Conservation (phyloP, 2,797 vertebrate genomes). For the Erpetoichthys calabaricus region DNA sequence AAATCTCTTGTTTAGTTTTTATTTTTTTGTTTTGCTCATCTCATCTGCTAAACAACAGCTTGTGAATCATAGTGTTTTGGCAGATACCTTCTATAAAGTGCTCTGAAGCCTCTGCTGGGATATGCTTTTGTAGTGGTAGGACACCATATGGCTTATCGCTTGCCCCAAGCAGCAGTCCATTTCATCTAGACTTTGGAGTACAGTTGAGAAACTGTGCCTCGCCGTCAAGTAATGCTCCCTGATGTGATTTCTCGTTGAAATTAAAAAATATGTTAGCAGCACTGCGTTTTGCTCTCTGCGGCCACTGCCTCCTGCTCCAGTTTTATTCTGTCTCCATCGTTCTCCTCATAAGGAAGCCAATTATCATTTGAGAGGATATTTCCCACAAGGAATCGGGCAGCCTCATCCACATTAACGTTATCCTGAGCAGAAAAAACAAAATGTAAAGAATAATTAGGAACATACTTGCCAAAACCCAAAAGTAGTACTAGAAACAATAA, state of each 20-base stretch:
- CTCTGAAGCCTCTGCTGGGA: too few relatives aligned
- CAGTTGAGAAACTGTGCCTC: too few relatives aligned
- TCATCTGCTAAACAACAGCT: too few relatives aligned
- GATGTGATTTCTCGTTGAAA: constrained; percentile 2
- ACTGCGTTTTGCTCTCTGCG: constrained; percentile 78
- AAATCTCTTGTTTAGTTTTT: too few relatives aligned
- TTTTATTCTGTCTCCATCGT: constrained; percentile 69
- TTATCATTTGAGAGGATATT: constrained; percentile 79
- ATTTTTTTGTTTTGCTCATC: too few relatives aligned
- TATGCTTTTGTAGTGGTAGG: too few relatives aligned
- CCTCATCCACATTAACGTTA: constrained; percentile 91
- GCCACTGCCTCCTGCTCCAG: constrained; percentile 60
- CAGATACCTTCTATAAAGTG: too few relatives aligned
- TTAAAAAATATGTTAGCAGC: constrained; percentile 61
- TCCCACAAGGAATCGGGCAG: constrained; percentile 86
- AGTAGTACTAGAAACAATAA: background rate
- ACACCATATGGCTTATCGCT: too few relatives aligned
- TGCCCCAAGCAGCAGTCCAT: too few relatives aligned
- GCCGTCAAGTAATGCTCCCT: constrained; percentile 4
- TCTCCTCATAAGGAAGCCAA: constrained; percentile 73
- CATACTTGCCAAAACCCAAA: background rate
- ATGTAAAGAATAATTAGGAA: background rate
- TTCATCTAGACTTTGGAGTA: too few relatives aligned
- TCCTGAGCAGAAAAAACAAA: constrained; percentile 51
- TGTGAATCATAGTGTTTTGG: too few relatives aligned